Base-by-base conservation (phyloP, 2,797 vertebrate genomes). In the Limosa lapponica region DNA sequence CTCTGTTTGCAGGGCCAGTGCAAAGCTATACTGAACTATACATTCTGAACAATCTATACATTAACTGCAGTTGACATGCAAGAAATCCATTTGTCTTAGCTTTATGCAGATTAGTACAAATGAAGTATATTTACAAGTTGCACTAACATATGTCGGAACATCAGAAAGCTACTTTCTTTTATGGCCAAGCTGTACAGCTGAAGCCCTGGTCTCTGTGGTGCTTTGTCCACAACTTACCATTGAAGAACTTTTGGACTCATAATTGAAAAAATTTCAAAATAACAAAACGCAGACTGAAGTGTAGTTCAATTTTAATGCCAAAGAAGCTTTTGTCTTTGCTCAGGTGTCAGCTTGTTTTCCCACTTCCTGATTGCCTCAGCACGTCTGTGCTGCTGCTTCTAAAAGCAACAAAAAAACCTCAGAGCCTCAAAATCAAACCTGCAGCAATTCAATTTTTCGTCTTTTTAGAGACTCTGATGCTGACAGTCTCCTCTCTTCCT, bases 291-390 rank as follows among this genome's bases (percentile, higher is more conserved):
- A 4, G 13, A 20, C 2, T 64, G 70, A 78, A 72, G 25, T 24
- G 82, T 44, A 55, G 23, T 66, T 90, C 37, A 32, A 0, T 75
- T 96, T 62, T 73, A 71, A 87, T 89, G 83, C 95, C 88, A 93
- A 94, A 94, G 94, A 95, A 95, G 55, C 69, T 83, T 72, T 84
- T 89, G 39, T 13, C 65, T 87, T 84, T 95, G 80, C 85, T 84
- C 95, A 92, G 88, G 92, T 94, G 70, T 80, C 82, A 82, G 43
- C 80, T 89, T 46, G 6, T 72, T 82, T 54, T 70, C 70, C 25
- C n/a, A 8, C 51, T 90, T 64, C 46, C 69, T 2, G 3, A 52
- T 93, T 93, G 81, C 88, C 82, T 95, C 87, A 69, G 84, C 65
- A 32, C 44, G 70, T 49, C 52, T 67, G 22, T 79, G 82, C 87